These are phyloP conservation scores for Myotis yumanensis DNA, from an alignment of 2,113 vertebrate species.

Conservation along the genomic window DNA sequence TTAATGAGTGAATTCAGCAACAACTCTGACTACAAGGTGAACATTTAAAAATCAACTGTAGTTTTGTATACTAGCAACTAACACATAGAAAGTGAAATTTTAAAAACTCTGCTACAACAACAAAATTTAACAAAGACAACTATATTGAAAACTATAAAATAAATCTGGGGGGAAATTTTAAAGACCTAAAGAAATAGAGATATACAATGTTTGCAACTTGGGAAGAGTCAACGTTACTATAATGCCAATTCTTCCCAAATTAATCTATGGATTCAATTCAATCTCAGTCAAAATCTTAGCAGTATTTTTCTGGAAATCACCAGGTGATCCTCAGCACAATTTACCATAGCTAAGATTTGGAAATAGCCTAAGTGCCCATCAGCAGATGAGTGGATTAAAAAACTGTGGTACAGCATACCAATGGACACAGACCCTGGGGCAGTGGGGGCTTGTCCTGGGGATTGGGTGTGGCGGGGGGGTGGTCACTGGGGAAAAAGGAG, in stretches of 20 bases:
- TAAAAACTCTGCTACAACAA: neutral
- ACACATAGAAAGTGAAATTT: conserved; percentile 12
- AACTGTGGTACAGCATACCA: too few relatives aligned
- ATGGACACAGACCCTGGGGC: too few relatives aligned
- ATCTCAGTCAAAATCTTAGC: neutral
- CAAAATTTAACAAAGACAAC: neutral
- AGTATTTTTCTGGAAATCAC: neutral
- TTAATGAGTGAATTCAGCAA: conserved; percentile 6
- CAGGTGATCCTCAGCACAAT: neutral
- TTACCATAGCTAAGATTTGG: too few relatives aligned
- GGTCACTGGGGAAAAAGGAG: too few relatives aligned
- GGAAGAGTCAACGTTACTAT: neutral
- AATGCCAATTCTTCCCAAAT: neutral
- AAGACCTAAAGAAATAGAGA: conserved; percentile 26
- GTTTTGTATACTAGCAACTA: neutral
- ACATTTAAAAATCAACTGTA: conserved; percentile 10
- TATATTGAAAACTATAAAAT: neutral
- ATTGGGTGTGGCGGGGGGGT: too few relatives aligned
- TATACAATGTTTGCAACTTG: neutral
- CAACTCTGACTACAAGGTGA: neutral
- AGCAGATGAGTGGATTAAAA: too few relatives aligned
- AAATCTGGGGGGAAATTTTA: neutral
- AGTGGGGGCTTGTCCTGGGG: too few relatives aligned
- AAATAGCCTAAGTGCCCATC: too few relatives aligned
- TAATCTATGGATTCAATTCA: neutral